These are phyloP conservation scores for Parus major DNA, from an alignment of 2,113 vertebrate genomes.

Conservation along the genomic window DNA sequence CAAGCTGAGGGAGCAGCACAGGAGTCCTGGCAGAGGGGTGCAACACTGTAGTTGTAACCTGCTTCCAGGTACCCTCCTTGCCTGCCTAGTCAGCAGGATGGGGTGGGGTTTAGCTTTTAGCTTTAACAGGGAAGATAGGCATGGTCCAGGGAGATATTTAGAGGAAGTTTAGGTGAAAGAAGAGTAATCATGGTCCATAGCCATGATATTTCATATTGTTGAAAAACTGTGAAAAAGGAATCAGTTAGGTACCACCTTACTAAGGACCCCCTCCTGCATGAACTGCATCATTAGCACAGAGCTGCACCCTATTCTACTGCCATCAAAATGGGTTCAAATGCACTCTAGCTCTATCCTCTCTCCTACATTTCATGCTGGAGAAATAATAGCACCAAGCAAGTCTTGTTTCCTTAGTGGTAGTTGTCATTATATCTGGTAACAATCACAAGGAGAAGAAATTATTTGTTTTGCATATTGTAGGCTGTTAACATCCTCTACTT, in stretches of 20 bases:
- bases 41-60: fast-evolving
- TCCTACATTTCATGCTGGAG: background rate
- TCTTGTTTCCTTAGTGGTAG: background rate
- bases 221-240: background rate
- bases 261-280: background rate
- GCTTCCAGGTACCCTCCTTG: background rate
- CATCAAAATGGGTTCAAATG: background rate
- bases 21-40: background rate
- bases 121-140: background rate
- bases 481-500: constrained; percentile 17
- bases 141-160: background rate
- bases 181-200: background rate
- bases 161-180: background rate
- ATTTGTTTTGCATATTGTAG: constrained; percentile 42
- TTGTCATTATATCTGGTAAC: background rate
- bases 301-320: background rate
- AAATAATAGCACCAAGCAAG: background rate
- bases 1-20: background rate
- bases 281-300: background rate
- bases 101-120: background rate
- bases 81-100: background rate
- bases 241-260: background rate
- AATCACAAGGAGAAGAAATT: background rate
- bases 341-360: background rate
- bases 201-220: background rate